Base-by-base conservation (phyloP, 1,140 invertebrate species). In the Drosophila pandora region DNA sequence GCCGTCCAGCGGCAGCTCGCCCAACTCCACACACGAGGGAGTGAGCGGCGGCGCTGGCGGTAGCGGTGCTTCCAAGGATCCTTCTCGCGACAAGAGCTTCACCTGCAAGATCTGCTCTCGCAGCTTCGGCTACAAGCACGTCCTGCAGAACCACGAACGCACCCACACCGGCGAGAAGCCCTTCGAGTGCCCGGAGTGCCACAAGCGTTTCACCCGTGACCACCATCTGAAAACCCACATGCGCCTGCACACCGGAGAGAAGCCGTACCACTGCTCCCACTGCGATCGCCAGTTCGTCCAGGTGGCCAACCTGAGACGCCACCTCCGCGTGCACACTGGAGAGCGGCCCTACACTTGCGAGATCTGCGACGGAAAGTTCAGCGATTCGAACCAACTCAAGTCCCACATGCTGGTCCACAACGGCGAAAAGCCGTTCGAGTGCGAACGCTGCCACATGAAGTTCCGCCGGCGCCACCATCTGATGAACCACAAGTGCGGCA, bases 121-220 rank as follows among this genome's bases (percentile, higher is more conserved):
- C 56, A 96, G 95, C 1, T 98, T 98, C 83, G 97, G 97, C 6
- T 98, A 98, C 93, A 98, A 98, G 89, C 97, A 98, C 92, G 97
- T 98, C 2, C 92, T 98, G 17, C 97, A 98, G 90, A 99, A 99
- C 90, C 98, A 99, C 91, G 97, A 98, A 74, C 95, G 98, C 53
- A 99, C 98, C 0, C 98, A 99, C 91, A 99, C 98, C 0, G 98
- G 98, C 0, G 97, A 98, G 89, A 98, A 99, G 84, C 98, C 98
- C 0, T 99, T 99, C 93, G 96, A 98, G 88, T 99, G 98, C 90
- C 95, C 95, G 5, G 95, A 97, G 91, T 99, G 98, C 91, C 95
- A 98, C 76, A 98, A 99, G 91, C 94, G 97, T 71, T 99, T 99
- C 91, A 99, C 98, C 1, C 94, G 98, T n/a, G 97, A 98, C 91